Conservation (phyloP, 2,888 invertebrate species). For the Laspeyria flexula region DNA sequence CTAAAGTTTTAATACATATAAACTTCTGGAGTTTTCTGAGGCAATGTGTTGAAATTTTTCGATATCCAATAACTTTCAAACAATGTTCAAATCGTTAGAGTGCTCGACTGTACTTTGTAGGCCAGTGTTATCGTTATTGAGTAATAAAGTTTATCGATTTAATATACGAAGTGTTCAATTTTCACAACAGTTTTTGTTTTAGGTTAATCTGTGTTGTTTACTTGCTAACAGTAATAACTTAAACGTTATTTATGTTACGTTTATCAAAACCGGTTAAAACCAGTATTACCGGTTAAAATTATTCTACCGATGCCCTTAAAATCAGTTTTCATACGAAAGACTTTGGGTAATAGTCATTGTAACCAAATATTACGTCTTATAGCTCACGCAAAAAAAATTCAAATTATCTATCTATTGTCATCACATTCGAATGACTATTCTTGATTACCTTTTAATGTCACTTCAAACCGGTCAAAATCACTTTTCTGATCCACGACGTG, state of each 20-base stretch:
- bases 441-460: no score
- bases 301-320: no score
- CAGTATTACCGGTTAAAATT: no score
- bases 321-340: no score
- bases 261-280: neutral
- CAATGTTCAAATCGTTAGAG: constrained; percentile 35
- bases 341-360: no score
- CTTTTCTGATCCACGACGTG: no score
- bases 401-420: no score
- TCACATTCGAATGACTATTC: no score
- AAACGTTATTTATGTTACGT: neutral
- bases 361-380: no score
- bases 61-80: constrained; percentile 35
- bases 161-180: constrained; percentile 4
- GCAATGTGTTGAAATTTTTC: constrained; percentile 36
- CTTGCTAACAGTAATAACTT: neutral
- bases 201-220: neutral
- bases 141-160: constrained; percentile 33
- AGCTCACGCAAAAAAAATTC: no score
- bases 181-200: neutral
- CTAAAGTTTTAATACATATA: constrained; percentile 35
- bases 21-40: constrained; percentile 32
- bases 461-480: no score
- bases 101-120: constrained; percentile 21
- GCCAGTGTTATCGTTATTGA: constrained; percentile 23